phyloP scores from a whole-genome alignment of 2,797 vertebrate genomes.

The Meda fulgida region DNA sequence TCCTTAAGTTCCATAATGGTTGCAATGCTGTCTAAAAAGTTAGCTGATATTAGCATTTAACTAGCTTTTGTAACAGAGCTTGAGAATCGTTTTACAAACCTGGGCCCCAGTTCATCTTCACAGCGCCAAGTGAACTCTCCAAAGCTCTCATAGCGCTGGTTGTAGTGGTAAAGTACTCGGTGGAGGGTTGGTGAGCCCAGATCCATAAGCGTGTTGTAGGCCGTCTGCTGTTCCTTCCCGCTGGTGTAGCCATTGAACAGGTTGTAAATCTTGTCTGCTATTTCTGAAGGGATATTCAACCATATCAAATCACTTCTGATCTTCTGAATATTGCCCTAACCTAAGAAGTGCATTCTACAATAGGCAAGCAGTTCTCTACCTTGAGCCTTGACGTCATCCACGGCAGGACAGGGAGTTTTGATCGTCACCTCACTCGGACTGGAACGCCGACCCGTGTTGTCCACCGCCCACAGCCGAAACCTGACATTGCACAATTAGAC shows the following conservation, averaged over 20 bases:
- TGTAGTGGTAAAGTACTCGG: constrained; percentile 96
- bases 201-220: constrained; percentile 97
- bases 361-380: constrained; percentile 76
- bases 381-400: constrained; percentile 98
- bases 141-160: constrained; percentile 96
- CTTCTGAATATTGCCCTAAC: background rate
- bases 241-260: constrained; percentile 98
- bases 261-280: constrained; percentile 98
- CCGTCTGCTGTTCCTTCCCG: constrained; percentile 97
- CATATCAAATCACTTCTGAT: background rate
- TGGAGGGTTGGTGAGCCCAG: constrained; percentile 93
- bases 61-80: background rate
- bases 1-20: background rate
- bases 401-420: constrained; percentile 94
- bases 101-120: constrained; percentile 96
- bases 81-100: constrained; percentile 74
- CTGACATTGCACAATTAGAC: constrained; percentile 68
- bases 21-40: background rate
- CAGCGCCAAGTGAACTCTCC: constrained; percentile 99
- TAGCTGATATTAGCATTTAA: background rate
- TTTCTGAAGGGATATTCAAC: constrained; percentile 78
- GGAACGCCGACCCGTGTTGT: constrained; percentile 95
- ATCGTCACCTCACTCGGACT: constrained; percentile 92
- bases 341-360: background rate
- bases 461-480: constrained; percentile 96